Base-by-base conservation (phyloP, 2,797 vertebrate species). In the Antennarius maculatus region DNA sequence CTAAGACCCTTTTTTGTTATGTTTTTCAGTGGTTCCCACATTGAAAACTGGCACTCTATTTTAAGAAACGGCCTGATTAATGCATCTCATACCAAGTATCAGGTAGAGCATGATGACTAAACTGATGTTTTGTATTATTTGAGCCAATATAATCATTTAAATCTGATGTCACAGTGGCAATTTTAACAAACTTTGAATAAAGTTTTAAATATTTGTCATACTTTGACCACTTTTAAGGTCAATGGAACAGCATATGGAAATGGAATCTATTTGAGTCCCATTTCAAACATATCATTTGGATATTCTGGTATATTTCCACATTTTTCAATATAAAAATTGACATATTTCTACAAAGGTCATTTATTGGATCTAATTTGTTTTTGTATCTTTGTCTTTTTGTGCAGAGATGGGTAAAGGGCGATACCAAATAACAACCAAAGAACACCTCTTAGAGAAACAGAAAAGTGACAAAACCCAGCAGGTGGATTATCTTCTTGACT, bases 1-100 rank as follows among this genome's bases (percentile, higher is more conserved):
- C 29, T 52, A 2, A 37, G 1, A 6, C 14, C 1, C 28, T 29
- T 5, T 46, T 53, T 28, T 61, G 2, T 71, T 34, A 34, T 14
- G 64, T 41, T 59, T 52, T 61, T 43, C 69, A 93, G 91, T 66
- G 92, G 91, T 37, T 93, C 93, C 63, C 91, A 99, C 91, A 96
- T 99, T 91, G 97, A 99, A 94, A 99, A 99, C 92, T 99, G 97
- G 97, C 97, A 98, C 77, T 99, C 97, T 43, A 98, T 99, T 86
- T 92, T 99, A 82, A 95, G 97, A 86, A 99, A 97, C 1, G 97
- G 97, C 57, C 94, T 99, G 71, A 92, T 99, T 73, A 98, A 96
- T 56, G 97, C 97, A 18, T 98, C 97, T 66, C 96, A 96, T 85
- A 99, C 97, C 83, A 99, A 98, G 86, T 88, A 98, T 76, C 97